Percentiles rank a stretch among this genome's conserved stretches.
phyloP scores from a whole-genome alignment of 2,113 vertebrate genomes.

The Xenotilapia longispinis region DNA sequence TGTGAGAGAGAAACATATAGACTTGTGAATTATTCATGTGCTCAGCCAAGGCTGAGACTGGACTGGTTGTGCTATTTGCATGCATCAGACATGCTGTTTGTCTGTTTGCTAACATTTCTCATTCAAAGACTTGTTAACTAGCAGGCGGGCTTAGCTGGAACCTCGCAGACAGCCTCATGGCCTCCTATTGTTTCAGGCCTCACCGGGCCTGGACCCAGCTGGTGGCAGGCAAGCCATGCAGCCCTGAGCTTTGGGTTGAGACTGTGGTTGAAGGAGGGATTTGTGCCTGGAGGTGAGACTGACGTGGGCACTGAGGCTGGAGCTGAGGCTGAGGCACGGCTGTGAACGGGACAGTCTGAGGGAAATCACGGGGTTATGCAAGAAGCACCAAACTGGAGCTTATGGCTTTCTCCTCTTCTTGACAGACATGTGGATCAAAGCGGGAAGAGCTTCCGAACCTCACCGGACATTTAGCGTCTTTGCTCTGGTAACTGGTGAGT shows the following conservation, averaged over 20 bases:
- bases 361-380: background rate
- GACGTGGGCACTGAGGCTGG: background rate
- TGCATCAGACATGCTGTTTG: constrained; percentile 83
- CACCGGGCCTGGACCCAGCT: constrained; percentile 28
- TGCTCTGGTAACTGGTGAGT: constrained; percentile 46
- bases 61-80: constrained; percentile 79
- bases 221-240: constrained; percentile 9
- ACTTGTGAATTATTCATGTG: constrained; percentile 86
- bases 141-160: constrained; percentile 79
- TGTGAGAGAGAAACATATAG: constrained; percentile 47
- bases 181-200: constrained; percentile 80
- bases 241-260: background rate
- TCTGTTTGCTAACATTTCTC: constrained; percentile 90
- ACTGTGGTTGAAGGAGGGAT: background rate
- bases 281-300: background rate
- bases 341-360: background rate
- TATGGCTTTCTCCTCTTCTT: constrained; percentile 38
- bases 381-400: background rate
- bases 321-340: background rate
- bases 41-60: constrained; percentile 71
- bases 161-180: constrained; percentile 74
- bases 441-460: background rate
- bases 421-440: constrained; percentile 31
- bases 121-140: constrained; percentile 88
- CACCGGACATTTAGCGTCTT: constrained; percentile 4